A percentile compares a stretch with the other conserved stretches of the same genome.
phyloP scores from a whole-genome alignment of 2,113 vertebrate species.

The Thomomys bottae region DNA sequence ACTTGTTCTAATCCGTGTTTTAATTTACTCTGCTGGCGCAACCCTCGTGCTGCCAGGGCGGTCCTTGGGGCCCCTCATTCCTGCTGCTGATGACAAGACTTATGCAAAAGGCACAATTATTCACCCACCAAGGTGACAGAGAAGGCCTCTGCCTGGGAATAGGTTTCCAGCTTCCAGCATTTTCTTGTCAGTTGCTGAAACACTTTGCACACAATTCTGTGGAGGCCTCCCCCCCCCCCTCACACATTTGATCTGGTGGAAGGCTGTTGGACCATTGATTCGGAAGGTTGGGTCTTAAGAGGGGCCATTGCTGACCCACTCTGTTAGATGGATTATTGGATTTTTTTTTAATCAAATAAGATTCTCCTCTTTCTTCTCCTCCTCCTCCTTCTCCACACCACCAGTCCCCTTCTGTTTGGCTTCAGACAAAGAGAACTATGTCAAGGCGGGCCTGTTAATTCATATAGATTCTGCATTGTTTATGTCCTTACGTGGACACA shows the following conservation, averaged over 20 bases:
- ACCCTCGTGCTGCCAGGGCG: slow-evolving; percentile 90
- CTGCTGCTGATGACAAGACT: slow-evolving; percentile 94
- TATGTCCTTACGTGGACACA: slow-evolving; percentile 73
- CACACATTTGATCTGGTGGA: slow-evolving; percentile 74
- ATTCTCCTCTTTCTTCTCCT: slow-evolving; percentile 51
- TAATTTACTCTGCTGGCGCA: slow-evolving; percentile 96
- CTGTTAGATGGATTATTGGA: slow-evolving; percentile 48
- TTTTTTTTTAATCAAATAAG: slow-evolving; percentile 80
- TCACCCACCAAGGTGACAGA: slow-evolving; percentile 95
- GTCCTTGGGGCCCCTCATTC: slow-evolving; percentile 96
- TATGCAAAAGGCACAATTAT: slow-evolving; percentile 96
- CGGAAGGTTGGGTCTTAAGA: neutral
- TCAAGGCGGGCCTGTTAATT: slow-evolving; percentile 81
- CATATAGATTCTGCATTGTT: slow-evolving; percentile 79
- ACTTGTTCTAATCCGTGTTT: slow-evolving; percentile 94
- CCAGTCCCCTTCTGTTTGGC: slow-evolving; percentile 73
- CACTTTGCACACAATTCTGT: slow-evolving; percentile 93
- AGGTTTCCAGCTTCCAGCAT: slow-evolving; percentile 88
- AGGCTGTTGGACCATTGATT: slow-evolving; percentile 66
- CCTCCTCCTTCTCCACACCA: slow-evolving; percentile 20
- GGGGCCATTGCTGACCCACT: neutral
- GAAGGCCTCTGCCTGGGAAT: slow-evolving; percentile 91
- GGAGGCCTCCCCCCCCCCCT: slow-evolving; percentile 83
- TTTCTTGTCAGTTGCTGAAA: slow-evolving; percentile 90
- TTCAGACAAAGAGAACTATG: slow-evolving; percentile 80